Evolutionary conservation across 2,888 invertebrate species (phyloP).

Genomic region (Orchestes rusci): DNA sequence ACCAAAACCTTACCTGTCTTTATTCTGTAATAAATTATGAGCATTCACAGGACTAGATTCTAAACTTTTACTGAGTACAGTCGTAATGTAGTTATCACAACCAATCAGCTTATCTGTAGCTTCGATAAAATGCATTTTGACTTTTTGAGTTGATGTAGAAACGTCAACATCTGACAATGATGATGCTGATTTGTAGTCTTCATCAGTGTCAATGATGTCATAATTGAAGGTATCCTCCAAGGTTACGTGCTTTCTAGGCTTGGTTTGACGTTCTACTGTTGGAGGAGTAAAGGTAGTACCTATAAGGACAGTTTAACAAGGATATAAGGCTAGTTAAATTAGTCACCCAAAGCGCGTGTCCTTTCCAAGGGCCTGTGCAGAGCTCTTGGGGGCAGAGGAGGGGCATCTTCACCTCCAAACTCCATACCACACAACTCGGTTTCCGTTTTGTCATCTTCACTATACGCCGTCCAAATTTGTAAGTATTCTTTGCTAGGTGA

Average conservation of each 20-base stretch:
- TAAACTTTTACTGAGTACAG: conserved; percentile 49
- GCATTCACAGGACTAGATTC: conserved; percentile 39
- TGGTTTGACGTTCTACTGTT: conserved; percentile 59
- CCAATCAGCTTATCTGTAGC: conserved; percentile 57
- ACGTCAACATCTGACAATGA: conserved; percentile 30
- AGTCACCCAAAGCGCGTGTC: conserved; percentile 38
- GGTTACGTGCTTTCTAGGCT: conserved; percentile 59
- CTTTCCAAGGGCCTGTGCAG: conserved; percentile 69
- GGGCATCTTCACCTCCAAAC: conserved; percentile 44
- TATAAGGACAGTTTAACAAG: conserved; percentile 6
- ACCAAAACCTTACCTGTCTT: conserved; percentile 27
- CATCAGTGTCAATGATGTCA: conserved; percentile 78
- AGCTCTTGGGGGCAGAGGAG: conserved; percentile 63
- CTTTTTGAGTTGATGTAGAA: conserved; percentile 21
- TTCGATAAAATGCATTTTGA: conserved; percentile 48
- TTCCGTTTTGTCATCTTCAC: conserved; percentile 32
- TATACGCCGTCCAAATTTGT: conserved; percentile 62
- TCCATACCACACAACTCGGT: conserved; percentile 28
- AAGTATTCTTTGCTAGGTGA: conserved; percentile 44
- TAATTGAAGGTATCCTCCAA: conserved; percentile 76
- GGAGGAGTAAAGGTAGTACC: conserved; percentile 47
- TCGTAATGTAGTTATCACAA: conserved; percentile 67
- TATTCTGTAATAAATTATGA: conserved; percentile 37
- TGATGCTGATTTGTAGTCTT: conserved; percentile 44
- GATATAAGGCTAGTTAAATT: too few relatives aligned